Percentiles rank a stretch among this genome's conserved stretches.
Conservation (phyloP, 1,140 invertebrate genomes). For the Eufriesea mexicana region DNA sequence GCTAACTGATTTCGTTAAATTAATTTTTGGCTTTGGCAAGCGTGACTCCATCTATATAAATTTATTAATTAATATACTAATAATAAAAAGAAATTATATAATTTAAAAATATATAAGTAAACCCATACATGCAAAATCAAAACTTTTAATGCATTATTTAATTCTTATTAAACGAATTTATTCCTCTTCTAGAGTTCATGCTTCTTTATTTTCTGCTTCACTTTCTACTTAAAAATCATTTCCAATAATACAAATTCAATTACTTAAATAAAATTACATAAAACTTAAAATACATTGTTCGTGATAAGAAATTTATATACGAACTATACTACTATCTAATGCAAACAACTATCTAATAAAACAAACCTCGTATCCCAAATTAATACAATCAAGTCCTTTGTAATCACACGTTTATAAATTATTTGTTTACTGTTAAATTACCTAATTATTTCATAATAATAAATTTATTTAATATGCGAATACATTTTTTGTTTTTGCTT, state of each 20-base stretch:
- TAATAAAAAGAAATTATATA: not conserved
- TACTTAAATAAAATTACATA: not conserved
- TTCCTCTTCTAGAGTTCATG: not conserved
- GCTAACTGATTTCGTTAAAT: constrained; percentile 20
- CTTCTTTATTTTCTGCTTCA: not conserved
- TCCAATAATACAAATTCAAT: not conserved
- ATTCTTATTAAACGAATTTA: constrained; percentile 7
- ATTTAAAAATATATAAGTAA: not conserved
- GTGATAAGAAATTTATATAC: constrained; percentile 15
- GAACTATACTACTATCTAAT: no score
- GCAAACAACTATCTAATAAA: constrained; percentile 20
- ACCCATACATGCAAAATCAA: not conserved
- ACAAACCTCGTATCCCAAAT: constrained; percentile 49
- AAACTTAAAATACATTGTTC: constrained; percentile 17
- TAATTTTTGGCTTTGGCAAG: constrained; percentile 69
- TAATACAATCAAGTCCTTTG: constrained; percentile 27
- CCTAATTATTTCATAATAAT: constrained; percentile 29
- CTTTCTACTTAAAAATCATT: not conserved
- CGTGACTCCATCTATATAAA: constrained; percentile 75
- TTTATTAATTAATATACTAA: not conserved
- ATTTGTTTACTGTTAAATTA: constrained; percentile 43
- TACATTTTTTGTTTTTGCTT: not conserved
- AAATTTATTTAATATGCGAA: constrained; percentile 5
- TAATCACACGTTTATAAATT: constrained; percentile 21
- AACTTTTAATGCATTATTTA: not conserved